phyloP scores from a whole-genome alignment of 2,797 vertebrate species.

The Pseudochirops cupreus region DNA sequence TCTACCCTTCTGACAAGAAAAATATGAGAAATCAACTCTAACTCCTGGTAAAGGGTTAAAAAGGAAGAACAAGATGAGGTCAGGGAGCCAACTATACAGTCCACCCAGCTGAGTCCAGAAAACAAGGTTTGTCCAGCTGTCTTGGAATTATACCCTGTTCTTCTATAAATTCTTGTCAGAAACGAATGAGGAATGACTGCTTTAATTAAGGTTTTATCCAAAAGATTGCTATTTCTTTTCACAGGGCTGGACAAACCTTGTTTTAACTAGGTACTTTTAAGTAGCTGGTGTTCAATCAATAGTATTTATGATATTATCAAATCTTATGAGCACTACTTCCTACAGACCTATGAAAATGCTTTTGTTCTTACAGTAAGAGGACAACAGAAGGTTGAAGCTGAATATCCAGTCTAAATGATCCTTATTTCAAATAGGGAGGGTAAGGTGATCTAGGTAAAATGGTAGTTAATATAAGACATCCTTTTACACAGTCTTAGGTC shows the following conservation, averaged over 20 bases:
- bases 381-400: neutral
- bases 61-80: neutral
- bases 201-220: constrained; percentile 72
- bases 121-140: neutral
- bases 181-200: constrained; percentile 62
- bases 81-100: neutral
- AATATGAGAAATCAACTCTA: neutral
- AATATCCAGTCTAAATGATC: neutral
- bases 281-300: constrained; percentile 57
- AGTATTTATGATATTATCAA: constrained; percentile 41
- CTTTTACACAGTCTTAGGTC: neutral
- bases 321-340: neutral
- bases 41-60: neutral
- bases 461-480: neutral
- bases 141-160: constrained; percentile 53
- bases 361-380: neutral
- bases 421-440: neutral
- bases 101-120: neutral
- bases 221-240: constrained; percentile 59
- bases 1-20: neutral
- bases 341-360: neutral
- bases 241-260: constrained; percentile 59
- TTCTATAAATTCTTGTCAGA: constrained; percentile 71
- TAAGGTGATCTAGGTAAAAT: neutral
- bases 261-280: constrained; percentile 66